Base-by-base conservation (phyloP, 1,140 invertebrate species). In the Neodiprion fabricii region DNA sequence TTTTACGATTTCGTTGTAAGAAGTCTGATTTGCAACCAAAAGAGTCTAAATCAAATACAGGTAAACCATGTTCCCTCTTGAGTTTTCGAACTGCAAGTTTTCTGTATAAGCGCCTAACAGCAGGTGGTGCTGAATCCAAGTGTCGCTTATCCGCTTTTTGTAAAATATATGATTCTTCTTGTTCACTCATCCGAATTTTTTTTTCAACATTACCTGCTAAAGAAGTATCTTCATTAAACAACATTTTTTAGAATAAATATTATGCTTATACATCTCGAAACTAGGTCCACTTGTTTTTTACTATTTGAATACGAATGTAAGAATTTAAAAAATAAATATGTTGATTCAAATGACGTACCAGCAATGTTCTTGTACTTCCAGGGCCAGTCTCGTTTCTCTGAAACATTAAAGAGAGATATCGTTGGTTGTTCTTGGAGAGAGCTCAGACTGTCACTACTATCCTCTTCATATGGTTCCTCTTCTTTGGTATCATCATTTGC, bases 1-100 rank as follows among this genome's bases (percentile, higher is more conserved):
- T 72, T 75, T 80, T 77, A 66, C 11, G 47, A 48, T n/a, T 68
- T 75, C 23, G 40, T 75, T 0, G 72, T 77, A 11, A 65, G 77
- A 67, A 75, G 76, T 21, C 72, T 75, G 76, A 75, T 81, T 61
- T 82, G 23, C 47, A 81, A 75, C 78, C 82, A 78, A 81, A 80
- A 72, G 73, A 77, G 81, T 93, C 92, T 5, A 93, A 76, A 83
- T 93, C 90, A 72, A 93, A 90, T 9, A 92, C 77, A 7, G 89
- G 85, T 47, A 91, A 83, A 74, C 90, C 89, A 69, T 89, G 88
- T 75, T 92, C 90, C 17, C 91, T 82, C 78, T 93, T 92, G 72
- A 89, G 86, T 84, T 92, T 91, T 70, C 92, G 85, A n/a, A 92
- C 84, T 7, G 87, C 85, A 10, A 93, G 83, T 84, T 93, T 93